Evolutionary conservation across 2,113 vertebrate genomes (phyloP).

Genomic region (Pollimyrus isidori): DNA sequence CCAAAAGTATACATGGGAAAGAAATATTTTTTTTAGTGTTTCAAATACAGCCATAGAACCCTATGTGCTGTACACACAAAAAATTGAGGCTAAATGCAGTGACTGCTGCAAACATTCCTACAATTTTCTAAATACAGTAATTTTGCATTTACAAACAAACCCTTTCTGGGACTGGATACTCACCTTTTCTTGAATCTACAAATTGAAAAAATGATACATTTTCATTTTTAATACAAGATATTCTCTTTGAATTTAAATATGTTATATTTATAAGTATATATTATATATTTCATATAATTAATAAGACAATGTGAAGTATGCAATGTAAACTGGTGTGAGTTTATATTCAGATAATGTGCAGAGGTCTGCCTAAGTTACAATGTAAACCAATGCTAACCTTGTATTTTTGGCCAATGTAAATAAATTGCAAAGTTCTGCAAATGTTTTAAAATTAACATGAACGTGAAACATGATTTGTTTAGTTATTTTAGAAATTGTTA

Average conservation of each 20-base stretch:
- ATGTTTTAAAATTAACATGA: neutral
- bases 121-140: neutral
- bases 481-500: neutral
- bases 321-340: neutral
- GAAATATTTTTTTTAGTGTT: neutral
- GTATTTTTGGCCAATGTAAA: neutral
- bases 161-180: neutral
- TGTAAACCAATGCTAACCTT: neutral
- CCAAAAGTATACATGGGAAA: neutral
- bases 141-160: neutral
- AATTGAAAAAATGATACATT: neutral
- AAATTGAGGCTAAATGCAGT: neutral
- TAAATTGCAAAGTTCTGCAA: neutral
- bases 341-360: neutral
- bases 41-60: neutral
- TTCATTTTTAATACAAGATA: neutral
- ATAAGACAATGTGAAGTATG: neutral
- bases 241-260: neutral
- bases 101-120: neutral
- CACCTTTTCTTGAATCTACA: neutral
- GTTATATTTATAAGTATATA: neutral
- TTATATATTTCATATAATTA: neutral
- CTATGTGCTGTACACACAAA: neutral
- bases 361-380: neutral
- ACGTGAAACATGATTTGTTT: neutral